Percentiles rank a stretch among this genome's conserved stretches.
These are phyloP conservation scores for Diploptera punctata DNA, from an alignment of 2,888 invertebrate genomes.

Conservation along the genomic window DNA sequence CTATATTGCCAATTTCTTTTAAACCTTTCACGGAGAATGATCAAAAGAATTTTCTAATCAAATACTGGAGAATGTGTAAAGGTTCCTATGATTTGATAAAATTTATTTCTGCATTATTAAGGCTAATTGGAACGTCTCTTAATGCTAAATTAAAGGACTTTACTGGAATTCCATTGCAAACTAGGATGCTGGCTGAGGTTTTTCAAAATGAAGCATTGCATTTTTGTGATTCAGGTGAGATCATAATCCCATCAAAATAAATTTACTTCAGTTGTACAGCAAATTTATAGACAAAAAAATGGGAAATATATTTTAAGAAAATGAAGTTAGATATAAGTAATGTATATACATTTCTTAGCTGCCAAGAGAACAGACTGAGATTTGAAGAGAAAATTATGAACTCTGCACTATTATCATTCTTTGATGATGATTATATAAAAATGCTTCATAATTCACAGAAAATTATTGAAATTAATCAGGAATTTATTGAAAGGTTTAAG, in stretches of 20 bases:
- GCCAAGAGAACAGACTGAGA: no score
- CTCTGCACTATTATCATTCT: background rate
- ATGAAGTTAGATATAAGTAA: background rate
- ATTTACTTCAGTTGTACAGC: background rate
- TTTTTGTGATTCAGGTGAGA: background rate
- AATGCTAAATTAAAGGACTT: background rate
- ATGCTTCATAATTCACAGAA: background rate
- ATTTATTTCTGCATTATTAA: background rate
- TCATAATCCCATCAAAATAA: background rate
- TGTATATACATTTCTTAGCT: background rate
- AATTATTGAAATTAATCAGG: background rate
- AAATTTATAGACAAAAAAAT: background rate
- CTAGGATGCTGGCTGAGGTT: background rate
- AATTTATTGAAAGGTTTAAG: background rate
- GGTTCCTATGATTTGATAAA: background rate
- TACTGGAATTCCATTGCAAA: conserved; percentile 1
- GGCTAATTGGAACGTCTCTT: background rate
- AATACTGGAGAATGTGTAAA: background rate
- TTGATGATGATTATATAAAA: background rate
- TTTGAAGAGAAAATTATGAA: background rate
- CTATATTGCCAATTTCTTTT: background rate
- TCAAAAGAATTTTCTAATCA: background rate
- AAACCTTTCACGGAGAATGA: conserved; percentile 3
- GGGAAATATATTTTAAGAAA: no score
- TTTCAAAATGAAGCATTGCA: background rate